Base-by-base conservation (phyloP, 2,113 vertebrate genomes). In the Perccottus glenii region DNA sequence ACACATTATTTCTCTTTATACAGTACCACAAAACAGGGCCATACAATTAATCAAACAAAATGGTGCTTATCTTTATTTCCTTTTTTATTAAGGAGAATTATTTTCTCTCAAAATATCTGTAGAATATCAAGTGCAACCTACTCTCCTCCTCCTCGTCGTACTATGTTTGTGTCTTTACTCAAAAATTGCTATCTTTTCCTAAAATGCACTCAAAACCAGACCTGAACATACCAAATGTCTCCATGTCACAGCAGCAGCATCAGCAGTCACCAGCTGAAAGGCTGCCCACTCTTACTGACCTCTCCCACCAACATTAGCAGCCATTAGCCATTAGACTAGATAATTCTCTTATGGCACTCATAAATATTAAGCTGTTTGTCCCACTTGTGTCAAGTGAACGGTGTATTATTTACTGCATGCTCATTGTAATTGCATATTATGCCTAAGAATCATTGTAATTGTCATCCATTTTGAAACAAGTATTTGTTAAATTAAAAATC, bases 201-300 rank as follows among this genome's bases (percentile, higher is more conserved):
- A 59, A 85, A 75, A 72, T 78, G 60, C 75, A 85, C 65, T 77
- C 69, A 66, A 69, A 78, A 50, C 11, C 75, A 49, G 59, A 78
- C 64, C 27, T 72, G 36, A 84, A 70, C 87, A 88, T 76, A 8
- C 1, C 33, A 69, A 60, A 60, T 64, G 44, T 75, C 35, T 68
- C 67, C 78, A 80, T 83, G 83, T 86, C 87, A 70, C 85, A 89
- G 85, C 82, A 86, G 81, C 73, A 86, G 75, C 84, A 80, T 48
- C 74, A 77, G 69, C 76, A 77, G 66, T 67, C 50, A 36, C 36
- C 11, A 49, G 65, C 60, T 79, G 60, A 43, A 62, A 67, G 72
- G 62, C 53, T 58, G 71, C 77, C 36, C 40, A 65, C 70, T 61
- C 48, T 73, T 70, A 60, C 67, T 74, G 75, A 66, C 70, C 75